phyloP scores from a whole-genome alignment of 2,888 invertebrate species.

The Prosapia bicincta region DNA sequence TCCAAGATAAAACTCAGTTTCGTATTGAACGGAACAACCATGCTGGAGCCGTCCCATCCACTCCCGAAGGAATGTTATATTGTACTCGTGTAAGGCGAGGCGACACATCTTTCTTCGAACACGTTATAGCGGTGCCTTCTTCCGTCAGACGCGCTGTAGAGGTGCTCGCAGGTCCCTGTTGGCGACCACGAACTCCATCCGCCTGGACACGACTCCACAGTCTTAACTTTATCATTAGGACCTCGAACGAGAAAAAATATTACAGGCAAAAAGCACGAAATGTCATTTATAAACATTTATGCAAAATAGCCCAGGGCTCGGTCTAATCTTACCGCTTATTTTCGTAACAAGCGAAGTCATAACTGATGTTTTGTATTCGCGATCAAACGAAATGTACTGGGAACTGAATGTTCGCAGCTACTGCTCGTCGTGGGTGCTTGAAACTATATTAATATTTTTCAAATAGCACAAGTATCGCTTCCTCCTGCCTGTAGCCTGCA shows the following conservation, averaged over 20 bases:
- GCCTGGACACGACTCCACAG: conserved; percentile 12
- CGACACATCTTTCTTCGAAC: background rate
- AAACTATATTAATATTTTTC: no score
- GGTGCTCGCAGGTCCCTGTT: conserved; percentile 3
- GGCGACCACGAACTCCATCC: conserved; percentile 19
- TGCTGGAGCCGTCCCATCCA: no score
- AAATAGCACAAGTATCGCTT: no score
- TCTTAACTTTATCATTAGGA: conserved; percentile 27
- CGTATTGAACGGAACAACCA: no score
- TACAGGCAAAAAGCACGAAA: conserved; percentile 20
- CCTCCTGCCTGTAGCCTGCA: no score
- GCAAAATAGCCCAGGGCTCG: conserved; percentile 4
- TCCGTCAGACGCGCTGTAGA: background rate
- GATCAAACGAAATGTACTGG: background rate
- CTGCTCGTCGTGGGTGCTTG: no score
- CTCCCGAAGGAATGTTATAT: no score
- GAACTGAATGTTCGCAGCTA: no score
- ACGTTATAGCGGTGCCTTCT: background rate
- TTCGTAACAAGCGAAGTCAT: background rate
- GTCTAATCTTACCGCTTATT: background rate
- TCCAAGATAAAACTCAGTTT: no score
- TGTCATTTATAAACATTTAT: conserved; percentile 30
- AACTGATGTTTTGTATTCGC: background rate
- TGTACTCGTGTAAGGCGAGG: no score
- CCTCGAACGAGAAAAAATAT: conserved; percentile 1